A percentile compares a stretch with the other conserved stretches of the same genome.
These are phyloP conservation scores for Spodoptera exigua DNA, from an alignment of 2,888 invertebrate genomes.

Conservation along the genomic window DNA sequence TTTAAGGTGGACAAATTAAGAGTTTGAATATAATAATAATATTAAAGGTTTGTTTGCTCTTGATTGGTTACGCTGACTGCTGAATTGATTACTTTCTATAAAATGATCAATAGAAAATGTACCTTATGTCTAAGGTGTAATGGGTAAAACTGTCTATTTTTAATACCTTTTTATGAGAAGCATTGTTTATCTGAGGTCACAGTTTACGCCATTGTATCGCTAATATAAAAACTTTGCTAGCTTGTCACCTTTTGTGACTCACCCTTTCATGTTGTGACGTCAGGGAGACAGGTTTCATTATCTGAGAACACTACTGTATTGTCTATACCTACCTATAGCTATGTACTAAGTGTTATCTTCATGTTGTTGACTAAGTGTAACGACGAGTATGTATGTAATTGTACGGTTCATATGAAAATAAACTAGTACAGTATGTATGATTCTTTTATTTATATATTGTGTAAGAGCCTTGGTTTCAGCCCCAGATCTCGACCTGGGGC, in stretches of 20 bases:
- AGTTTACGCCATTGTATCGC: conserved; percentile 12
- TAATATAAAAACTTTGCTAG: conserved; percentile 29
- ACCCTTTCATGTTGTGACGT: conserved; percentile 20
- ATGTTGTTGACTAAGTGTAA: conserved; percentile 79
- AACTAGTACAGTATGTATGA: conserved; percentile 65
- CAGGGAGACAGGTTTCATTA: conserved; percentile 36
- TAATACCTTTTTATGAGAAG: conserved; percentile 48
- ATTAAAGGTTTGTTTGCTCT: background rate
- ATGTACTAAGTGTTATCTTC: conserved; percentile 62
- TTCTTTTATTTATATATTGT: conserved; percentile 37
- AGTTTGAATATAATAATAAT: conserved; percentile 10
- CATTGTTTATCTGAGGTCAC: conserved; percentile 36
- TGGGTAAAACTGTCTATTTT: conserved; percentile 51
- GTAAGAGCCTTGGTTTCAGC: too few species aligned
- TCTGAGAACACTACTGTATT: conserved; percentile 40
- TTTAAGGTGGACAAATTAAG: conserved; percentile 15
- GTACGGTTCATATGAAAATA: conserved; percentile 64
- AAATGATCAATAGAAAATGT: conserved; percentile 2
- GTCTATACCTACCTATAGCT: conserved; percentile 30
- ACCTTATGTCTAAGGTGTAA: conserved; percentile 25
- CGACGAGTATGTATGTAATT: conserved; percentile 66
- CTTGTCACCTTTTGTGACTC: conserved; percentile 43
- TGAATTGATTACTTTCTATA: conserved; percentile 2
- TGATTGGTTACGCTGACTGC: conserved; percentile 6
- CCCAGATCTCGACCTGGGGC: too few species aligned